A percentile compares a stretch with the other conserved stretches of the same genome.
Conservation (phyloP, 2,113 vertebrate genomes). For the Eublepharis macularius region DNA sequence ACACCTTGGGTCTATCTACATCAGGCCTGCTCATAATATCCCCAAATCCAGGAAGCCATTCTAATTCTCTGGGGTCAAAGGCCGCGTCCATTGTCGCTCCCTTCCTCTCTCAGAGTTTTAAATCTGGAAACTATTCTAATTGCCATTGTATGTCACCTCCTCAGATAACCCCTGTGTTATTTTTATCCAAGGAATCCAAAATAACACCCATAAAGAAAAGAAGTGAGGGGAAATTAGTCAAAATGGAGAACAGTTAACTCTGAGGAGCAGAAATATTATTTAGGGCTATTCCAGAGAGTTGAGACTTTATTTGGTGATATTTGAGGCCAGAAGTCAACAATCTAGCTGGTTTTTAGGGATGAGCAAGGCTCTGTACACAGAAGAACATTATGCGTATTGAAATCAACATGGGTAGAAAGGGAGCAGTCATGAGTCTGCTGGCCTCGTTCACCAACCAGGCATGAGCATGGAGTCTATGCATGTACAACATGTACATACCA, state of each 20-base stretch:
- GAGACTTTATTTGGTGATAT: background rate
- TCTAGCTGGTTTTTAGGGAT: too few species aligned
- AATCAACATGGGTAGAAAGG: too few species aligned
- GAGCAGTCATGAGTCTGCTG: too few species aligned
- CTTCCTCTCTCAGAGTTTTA: slow-evolving; percentile 1
- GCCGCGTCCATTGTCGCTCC: background rate
- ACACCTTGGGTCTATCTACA: background rate
- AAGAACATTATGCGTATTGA: too few species aligned
- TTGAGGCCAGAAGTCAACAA: background rate
- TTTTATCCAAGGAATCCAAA: slow-evolving; percentile 6
- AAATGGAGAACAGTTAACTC: background rate
- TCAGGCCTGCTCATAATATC: background rate
- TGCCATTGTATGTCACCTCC: slow-evolving; percentile 9
- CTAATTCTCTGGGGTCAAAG: slow-evolving; percentile 15
- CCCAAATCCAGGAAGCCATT: slow-evolving; percentile 23
- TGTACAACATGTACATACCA: too few species aligned
- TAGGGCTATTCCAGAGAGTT: too few species aligned
- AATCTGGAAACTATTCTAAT: slow-evolving; percentile 8
- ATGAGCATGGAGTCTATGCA: too few species aligned
- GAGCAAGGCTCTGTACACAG: too few species aligned
- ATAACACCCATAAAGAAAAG: background rate
- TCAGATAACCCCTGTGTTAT: slow-evolving; percentile 5
- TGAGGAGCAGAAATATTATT: background rate
- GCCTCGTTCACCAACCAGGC: too few species aligned
- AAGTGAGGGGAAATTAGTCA: background rate